phyloP scores from a whole-genome alignment of 92 coral and sea anemone genomes.

The Siderastrea siderea region DNA sequence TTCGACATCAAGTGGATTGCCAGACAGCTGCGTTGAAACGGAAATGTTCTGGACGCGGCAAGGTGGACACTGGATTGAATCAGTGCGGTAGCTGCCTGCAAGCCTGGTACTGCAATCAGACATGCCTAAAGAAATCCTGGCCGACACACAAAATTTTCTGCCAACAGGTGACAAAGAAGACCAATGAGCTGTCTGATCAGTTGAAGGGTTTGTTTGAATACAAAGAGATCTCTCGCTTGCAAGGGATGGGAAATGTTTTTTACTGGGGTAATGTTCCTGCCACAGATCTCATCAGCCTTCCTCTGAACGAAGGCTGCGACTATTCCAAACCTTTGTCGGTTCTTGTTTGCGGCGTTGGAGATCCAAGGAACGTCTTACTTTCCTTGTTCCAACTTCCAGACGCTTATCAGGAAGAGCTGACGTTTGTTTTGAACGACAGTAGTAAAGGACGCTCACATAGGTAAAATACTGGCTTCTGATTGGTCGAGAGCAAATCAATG shows the following conservation, averaged over 20 bases:
- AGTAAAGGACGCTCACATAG: too few relatives aligned
- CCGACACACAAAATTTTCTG: constrained; percentile 64
- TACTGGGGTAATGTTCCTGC: constrained; percentile 89
- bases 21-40: constrained; percentile 33
- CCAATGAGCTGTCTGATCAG: background rate
- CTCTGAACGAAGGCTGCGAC: constrained; percentile 74
- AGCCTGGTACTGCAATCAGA: constrained; percentile 67
- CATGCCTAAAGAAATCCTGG: constrained; percentile 59
- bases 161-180: constrained; percentile 21
- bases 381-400: constrained; percentile 62
- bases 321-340: constrained; percentile 56
- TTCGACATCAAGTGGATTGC: constrained; percentile 72
- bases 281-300: constrained; percentile 69
- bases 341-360: constrained; percentile 87
- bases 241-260: too few relatives aligned
- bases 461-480: too few relatives aligned
- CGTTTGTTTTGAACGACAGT: constrained; percentile 78
- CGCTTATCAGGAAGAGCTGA: constrained; percentile 52
- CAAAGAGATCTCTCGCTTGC: background rate
- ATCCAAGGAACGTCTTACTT: constrained; percentile 72
- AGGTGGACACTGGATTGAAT: constrained; percentile 23
- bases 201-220: background rate
- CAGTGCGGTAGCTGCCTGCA: constrained; percentile 56
- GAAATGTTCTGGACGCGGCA: constrained; percentile 37
- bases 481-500: too few relatives aligned